Evolutionary conservation across 2,113 vertebrate genomes (phyloP).

Genomic region (Onychostoma macrolepis): DNA sequence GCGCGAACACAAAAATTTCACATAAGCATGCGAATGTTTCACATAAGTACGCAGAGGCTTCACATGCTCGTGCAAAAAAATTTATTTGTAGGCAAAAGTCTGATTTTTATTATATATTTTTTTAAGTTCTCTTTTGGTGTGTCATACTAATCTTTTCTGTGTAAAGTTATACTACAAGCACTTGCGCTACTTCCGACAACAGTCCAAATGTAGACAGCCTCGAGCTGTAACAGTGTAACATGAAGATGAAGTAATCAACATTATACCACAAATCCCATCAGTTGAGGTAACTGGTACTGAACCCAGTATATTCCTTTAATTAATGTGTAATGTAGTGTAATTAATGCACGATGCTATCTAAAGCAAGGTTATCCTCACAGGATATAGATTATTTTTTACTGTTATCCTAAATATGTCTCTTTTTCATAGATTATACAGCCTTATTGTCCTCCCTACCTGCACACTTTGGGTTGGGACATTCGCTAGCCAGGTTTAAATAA

Average conservation of each 20-base stretch:
- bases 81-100: not conserved
- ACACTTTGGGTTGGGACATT: conserved; percentile 98
- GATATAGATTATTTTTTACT: not conserved
- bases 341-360: not conserved
- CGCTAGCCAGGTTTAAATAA: conserved; percentile 92
- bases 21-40: not conserved
- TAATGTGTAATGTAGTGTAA: not conserved
- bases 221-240: no score
- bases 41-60: not conserved
- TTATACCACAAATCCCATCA: not conserved
- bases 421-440: not conserved
- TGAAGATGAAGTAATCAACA: no score
- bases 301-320: not conserved
- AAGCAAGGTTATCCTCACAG: not conserved
- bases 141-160: not conserved
- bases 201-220: no score
- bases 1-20: not conserved
- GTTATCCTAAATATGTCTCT: not conserved
- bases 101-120: not conserved
- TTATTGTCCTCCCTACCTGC: conserved; percentile 76
- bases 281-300: not conserved
- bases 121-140: not conserved
- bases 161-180: not conserved
- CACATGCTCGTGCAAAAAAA: not conserved
- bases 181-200: no score